These are phyloP conservation scores for Bombus confusus DNA, from an alignment of 1,140 invertebrate genomes.

Conservation along the genomic window DNA sequence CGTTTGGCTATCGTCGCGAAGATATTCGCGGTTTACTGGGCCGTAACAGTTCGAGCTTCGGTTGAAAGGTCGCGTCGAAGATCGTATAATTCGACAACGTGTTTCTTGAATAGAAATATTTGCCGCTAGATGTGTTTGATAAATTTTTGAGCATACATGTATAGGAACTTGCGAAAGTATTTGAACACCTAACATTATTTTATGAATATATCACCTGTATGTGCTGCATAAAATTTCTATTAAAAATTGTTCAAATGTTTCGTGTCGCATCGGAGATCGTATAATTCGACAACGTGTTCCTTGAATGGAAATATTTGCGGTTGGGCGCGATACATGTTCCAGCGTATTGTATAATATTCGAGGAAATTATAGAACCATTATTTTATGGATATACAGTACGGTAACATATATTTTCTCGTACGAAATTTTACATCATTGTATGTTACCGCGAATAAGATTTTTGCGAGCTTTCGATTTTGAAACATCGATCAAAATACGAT, in stretches of 20 bases:
- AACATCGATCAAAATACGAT: neutral
- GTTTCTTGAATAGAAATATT: neutral
- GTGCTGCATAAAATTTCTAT: no score
- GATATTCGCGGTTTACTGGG: conserved; percentile 5
- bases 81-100: conserved; percentile 9
- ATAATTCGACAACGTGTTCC: neutral
- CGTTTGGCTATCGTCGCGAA: neutral
- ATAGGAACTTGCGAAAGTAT: no score
- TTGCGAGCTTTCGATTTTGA: neutral
- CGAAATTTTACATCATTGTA: no score
- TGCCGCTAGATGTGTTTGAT: neutral
- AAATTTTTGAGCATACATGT: neutral
- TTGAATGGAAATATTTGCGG: neutral
- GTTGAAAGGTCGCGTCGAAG: neutral
- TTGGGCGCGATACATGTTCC: neutral
- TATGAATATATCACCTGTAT: no score
- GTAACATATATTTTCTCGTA: no score
- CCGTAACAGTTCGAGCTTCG: neutral
- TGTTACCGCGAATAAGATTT: no score
- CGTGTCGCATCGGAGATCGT: neutral
- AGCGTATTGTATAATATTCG: neutral
- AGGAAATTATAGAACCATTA: no score
- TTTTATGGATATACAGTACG: no score
- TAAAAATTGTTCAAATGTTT: no score
- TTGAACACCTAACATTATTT: no score